Evolutionary conservation across 2,113 vertebrate genomes (phyloP).

Genomic region (Malurus cyaneus): DNA sequence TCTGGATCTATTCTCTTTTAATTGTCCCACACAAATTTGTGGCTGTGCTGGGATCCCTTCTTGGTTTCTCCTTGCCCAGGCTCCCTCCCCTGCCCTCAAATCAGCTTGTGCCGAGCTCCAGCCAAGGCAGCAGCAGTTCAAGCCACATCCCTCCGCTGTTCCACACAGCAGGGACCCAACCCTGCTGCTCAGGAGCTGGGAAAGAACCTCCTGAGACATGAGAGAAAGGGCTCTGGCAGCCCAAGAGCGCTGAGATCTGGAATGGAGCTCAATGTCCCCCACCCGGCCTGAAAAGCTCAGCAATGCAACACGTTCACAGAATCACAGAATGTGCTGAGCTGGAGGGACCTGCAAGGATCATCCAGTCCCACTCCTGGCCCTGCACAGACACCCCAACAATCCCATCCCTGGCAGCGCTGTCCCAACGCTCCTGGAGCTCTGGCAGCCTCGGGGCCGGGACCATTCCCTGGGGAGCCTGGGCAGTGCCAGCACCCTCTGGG

Average conservation of each 20-base stretch:
- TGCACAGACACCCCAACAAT: not conserved
- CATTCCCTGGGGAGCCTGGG: not conserved
- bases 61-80: not conserved
- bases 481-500: not conserved
- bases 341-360: not conserved
- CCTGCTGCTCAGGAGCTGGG: not conserved
- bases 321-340: not conserved
- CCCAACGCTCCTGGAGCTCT: not conserved
- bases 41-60: not conserved
- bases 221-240: not conserved
- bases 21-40: not conserved
- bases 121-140: not conserved
- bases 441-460: rapidly evolving
- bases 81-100: not conserved
- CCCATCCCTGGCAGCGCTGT: rapidly evolving
- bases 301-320: rapidly evolving
- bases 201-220: not conserved
- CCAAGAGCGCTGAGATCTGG: not conserved
- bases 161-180: rapidly evolving
- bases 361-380: not conserved
- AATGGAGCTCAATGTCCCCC: not conserved
- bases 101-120: not conserved
- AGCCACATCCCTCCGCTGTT: not conserved
- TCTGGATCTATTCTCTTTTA: not conserved
- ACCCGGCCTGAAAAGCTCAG: not conserved